Evolutionary conservation across 2,888 invertebrate species (phyloP).

Genomic region (Strigamia transsilvanica): DNA sequence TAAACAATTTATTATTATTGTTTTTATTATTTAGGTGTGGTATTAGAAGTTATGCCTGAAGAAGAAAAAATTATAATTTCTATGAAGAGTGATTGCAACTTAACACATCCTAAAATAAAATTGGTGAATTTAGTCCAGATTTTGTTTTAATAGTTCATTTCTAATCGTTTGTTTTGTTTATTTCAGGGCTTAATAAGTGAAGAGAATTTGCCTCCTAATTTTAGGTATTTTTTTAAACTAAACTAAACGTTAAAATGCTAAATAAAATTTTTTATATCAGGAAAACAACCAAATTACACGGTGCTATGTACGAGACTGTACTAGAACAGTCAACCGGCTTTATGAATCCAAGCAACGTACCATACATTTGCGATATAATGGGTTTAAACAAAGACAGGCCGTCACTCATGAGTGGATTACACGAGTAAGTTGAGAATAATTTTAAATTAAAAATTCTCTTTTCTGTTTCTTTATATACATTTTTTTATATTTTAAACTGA

Average conservation of each 20-base stretch:
- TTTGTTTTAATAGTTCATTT: neutral
- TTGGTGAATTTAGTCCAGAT: conserved; percentile 38
- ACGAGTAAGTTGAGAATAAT: conserved; percentile 51
- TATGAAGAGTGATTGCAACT: conserved; percentile 50
- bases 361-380: conserved; percentile 52
- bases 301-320: conserved; percentile 53
- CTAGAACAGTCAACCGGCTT: conserved; percentile 53
- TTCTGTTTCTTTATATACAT: neutral
- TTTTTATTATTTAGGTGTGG: conserved; percentile 53
- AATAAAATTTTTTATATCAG: neutral
- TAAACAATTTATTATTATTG: neutral
- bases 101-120: neutral
- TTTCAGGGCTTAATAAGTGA: conserved; percentile 54
- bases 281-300: conserved; percentile 44
- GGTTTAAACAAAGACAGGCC: conserved; percentile 50
- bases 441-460: neutral
- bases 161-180: neutral
- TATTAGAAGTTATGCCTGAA: conserved; percentile 54
- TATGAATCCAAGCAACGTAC: conserved; percentile 55
- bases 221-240: conserved; percentile 27
- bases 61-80: conserved; percentile 54
- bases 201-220: conserved; percentile 54
- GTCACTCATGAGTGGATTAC: conserved; percentile 55
- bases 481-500: neutral
- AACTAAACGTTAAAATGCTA: neutral